Base-by-base conservation (phyloP, 2,888 invertebrate species). In the Acronicta alni region DNA sequence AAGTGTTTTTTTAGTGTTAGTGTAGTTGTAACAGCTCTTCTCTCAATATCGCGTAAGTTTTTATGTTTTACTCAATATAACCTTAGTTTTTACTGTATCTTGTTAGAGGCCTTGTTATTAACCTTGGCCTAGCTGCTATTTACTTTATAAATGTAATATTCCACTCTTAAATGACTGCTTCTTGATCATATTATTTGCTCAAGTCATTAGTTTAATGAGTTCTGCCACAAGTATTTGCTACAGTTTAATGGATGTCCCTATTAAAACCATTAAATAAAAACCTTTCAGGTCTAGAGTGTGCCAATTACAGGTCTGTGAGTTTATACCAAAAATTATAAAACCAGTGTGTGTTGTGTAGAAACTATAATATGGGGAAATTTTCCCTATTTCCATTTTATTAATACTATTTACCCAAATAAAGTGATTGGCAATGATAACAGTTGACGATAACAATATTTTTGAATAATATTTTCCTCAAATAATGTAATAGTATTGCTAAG, bases 41-140 rank as follows among this genome's bases (percentile, higher is more conserved):
- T 66, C 55, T 70, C 44, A 63, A n/a, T 57, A 56, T 67, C 79
- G 67, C 74, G 75, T 80, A 68, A 80, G 74, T 80, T 66, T 62
- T 66, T 49, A 35, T 57, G 53, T 53, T 76, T 57, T 54, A 47
- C 35, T 54, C 54, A 51, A 64, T 56, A 47, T 63, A 77, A 75
- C 77, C 73, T 77, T 69, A 77, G 69, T 77, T 77, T 77, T 77
- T 77, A 65, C 57, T 44, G 52, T 51, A 45, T 55, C 37, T 65
- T 49, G 32, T 37, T 39, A 47, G 38, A 62, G 59, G 52, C 71
- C 72, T 70, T 65, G 73, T 48, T 42, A 41, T 0, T 59, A 72
- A 72, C 75, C 72, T 77, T 73, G 73, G 57, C 30, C 58, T 42
- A 56, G 45, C 47, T 52, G 18, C 43, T 72, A 65, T 57, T 67